Conservation (phyloP, 1,140 invertebrate species). For the Colletes gigas region DNA sequence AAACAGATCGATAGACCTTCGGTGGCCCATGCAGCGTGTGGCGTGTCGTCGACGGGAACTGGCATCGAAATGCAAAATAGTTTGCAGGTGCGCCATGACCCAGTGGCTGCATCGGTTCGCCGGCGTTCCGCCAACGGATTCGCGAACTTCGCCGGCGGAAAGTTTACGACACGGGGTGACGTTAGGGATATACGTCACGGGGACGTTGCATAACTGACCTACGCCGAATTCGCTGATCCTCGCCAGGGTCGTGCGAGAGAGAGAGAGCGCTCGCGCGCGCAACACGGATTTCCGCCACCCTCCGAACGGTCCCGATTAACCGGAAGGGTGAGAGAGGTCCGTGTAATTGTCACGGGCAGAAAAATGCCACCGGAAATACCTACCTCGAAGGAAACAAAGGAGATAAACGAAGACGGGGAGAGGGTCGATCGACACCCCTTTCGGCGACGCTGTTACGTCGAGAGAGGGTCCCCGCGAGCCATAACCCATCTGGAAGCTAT, state of each 20-base stretch:
- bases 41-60: no score
- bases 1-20: no score
- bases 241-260: conserved; percentile 36
- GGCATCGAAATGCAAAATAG: no score
- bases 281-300: not conserved
- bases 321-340: no score
- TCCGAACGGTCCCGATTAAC: no score
- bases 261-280: conserved; percentile 27
- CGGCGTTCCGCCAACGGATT: no score
- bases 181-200: conserved; percentile 11
- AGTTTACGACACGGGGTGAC: not conserved
- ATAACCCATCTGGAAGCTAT: conserved; percentile 14
- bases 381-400: not conserved
- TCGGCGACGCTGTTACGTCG: not conserved
- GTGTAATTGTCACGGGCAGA: no score
- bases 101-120: no score
- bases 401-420: not conserved
- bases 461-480: not conserved
- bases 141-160: not conserved
- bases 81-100: no score
- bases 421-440: conserved; percentile 17
- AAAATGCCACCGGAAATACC: no score
- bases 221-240: conserved; percentile 43
- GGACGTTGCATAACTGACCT: conserved; percentile 61
- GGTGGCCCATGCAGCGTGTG: no score